Evolutionary conservation across 2,797 vertebrate species (phyloP), one percentile per base, ranked within the genome.

Genomic region (Acropternis orthonyx): DNA sequence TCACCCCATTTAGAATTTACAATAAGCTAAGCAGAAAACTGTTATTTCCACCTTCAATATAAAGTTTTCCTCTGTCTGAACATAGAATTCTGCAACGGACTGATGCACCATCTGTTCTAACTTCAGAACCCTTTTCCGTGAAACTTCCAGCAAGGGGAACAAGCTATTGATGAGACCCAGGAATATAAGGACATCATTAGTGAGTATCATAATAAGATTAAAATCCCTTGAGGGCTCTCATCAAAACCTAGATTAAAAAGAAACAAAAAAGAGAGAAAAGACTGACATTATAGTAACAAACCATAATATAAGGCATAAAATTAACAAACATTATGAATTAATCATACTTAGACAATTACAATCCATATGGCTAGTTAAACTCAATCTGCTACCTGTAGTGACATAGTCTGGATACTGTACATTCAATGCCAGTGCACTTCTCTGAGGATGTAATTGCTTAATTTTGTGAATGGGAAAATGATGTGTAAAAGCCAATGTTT

Each of bases 361-460:
- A 98, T 97, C 99, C 99, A 99, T 99, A 99, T 99, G 99, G 99
- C 98, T 98, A 99, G 99, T 99, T 99, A 99, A 99, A 98, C 97
- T 97, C 99, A 99, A 99, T 99, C 99, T 99, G 99, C 98, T 99
- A 98, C 97, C 97, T 98, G 95, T 96, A 97, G 96, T 93, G 97
- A 97, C 97, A 97, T 97, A 94, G 86, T 95, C 93, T 97, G 83
- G 92, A 48, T 89, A 88, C 94, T 69, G 75, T 92, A 94, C 55
- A 89, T 92, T 91, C 94, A 73, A 71, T 68, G 86, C 91, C 83
- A 89, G 46, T 66, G 73, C 85, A 66, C 92, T 94, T 92, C 91
- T 86, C 96, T 85, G 69, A 92, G 85, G 84, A 91, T 89, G 69
- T 95, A 97, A 97, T 97, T 95, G 96, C 92, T 97, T 97, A 90